Evolutionary conservation across 2,113 vertebrate species (phyloP).

Genomic region (Benitochromis conjunctus): DNA sequence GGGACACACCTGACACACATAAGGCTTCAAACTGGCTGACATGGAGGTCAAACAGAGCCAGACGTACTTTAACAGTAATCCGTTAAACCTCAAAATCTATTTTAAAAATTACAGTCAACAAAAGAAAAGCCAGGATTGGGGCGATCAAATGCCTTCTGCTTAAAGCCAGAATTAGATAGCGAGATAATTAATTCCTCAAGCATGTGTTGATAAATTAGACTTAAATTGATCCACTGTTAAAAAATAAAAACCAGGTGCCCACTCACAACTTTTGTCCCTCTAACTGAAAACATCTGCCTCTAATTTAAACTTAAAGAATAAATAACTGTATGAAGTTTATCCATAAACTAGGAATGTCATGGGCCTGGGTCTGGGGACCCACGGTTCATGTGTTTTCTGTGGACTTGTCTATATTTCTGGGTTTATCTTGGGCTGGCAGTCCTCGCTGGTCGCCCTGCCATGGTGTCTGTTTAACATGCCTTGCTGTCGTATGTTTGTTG

Average conservation of each 20-base stretch:
- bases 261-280: neutral
- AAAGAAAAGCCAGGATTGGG: neutral
- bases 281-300: neutral
- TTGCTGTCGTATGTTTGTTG: accelerated
- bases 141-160: neutral
- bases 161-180: neutral
- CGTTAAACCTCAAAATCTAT: neutral
- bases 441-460: accelerated
- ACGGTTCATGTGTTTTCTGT: neutral
- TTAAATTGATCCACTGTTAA: neutral
- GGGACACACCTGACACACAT: neutral
- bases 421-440: neutral
- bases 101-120: neutral
- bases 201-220: neutral
- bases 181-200: neutral
- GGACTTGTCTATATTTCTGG: neutral
- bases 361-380: accelerated
- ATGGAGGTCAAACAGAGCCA: neutral
- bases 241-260: neutral
- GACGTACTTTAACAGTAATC: neutral
- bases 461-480: neutral
- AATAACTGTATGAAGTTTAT: neutral
- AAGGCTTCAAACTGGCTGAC: neutral
- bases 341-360: neutral
- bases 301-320: neutral